Percentiles rank a stretch among this genome's conserved stretches.
phyloP scores from a whole-genome alignment of 2,113 vertebrate genomes.

The Amphiprion percula region DNA sequence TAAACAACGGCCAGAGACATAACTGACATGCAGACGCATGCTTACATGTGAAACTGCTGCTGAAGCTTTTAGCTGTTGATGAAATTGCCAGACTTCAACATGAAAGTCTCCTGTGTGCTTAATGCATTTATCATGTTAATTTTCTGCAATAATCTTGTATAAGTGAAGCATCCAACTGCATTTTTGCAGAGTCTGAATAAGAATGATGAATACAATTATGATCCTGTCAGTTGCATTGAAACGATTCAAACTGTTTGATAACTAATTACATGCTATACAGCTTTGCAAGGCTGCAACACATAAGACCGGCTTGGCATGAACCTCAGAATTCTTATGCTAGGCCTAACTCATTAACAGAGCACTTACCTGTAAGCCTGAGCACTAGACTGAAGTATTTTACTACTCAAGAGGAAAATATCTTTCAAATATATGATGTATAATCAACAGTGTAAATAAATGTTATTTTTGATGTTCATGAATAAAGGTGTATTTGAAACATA shows the following conservation, averaged over 20 bases:
- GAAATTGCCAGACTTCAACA: constrained; percentile 27
- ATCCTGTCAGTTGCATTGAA: constrained; percentile 26
- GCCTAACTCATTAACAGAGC: constrained; percentile 52
- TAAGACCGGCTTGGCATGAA: constrained; percentile 67
- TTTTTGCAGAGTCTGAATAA: constrained; percentile 44
- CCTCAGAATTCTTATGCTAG: constrained; percentile 50
- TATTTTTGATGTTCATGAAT: constrained; percentile 82
- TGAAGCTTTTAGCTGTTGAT: constrained; percentile 30
- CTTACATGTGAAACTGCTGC: constrained; percentile 17
- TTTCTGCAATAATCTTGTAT: constrained; percentile 36
- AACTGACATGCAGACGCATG: constrained; percentile 4
- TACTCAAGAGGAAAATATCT: constrained; percentile 67
- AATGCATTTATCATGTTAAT: constrained; percentile 40
- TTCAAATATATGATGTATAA: constrained; percentile 69
- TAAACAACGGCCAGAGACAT: constrained; percentile 32
- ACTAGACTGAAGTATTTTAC: constrained; percentile 75
- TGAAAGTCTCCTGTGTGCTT: constrained; percentile 10
- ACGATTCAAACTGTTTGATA: constrained; percentile 16
- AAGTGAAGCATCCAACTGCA: constrained; percentile 57
- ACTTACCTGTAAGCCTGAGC: constrained; percentile 67
- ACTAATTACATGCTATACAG: constrained; percentile 48
- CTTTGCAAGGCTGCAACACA: constrained; percentile 62
- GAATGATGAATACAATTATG: constrained; percentile 29
- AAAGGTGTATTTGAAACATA: constrained; percentile 71
- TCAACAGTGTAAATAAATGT: constrained; percentile 79